These are phyloP conservation scores for Cyclophora albipunctata DNA, from an alignment of 2,888 invertebrate genomes.

Conservation along the genomic window DNA sequence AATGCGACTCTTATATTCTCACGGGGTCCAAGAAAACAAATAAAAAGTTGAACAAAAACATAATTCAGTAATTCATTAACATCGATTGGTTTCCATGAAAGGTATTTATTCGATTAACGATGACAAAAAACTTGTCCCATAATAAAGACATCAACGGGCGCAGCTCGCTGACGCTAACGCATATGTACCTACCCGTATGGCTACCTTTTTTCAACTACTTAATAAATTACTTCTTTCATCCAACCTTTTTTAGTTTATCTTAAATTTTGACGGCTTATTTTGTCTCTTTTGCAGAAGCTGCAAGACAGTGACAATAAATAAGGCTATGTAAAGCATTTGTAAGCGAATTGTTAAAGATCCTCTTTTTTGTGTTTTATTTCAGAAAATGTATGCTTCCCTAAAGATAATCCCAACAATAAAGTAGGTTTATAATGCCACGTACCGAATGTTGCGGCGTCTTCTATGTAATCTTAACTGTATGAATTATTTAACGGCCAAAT, in stretches of 20 bases:
- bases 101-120: conserved; percentile 18
- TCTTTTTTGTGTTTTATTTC: too few species aligned
- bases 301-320: too few species aligned
- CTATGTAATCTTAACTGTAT: not conserved
- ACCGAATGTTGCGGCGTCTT: too few species aligned
- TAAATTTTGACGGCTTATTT: not conserved
- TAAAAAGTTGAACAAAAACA: conserved; percentile 16
- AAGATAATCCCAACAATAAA: too few species aligned
- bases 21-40: not conserved
- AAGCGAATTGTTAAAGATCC: too few species aligned
- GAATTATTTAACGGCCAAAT: conserved; percentile 16
- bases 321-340: too few species aligned
- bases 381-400: too few species aligned
- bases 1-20: too few species aligned
- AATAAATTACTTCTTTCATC: conserved; percentile 6
- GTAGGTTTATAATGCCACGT: too few species aligned
- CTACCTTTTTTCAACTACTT: conserved; percentile 8
- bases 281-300: too few species aligned
- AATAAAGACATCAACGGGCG: conserved; percentile 37
- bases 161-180: conserved; percentile 15
- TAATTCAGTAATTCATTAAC: conserved; percentile 21
- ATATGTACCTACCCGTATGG: conserved; percentile 19
- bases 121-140: conserved; percentile 17
- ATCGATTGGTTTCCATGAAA: conserved; percentile 24
- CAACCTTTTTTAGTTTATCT: not conserved